Evolutionary conservation across 2,888 invertebrate genomes (phyloP).

Genomic region (Caenorhabditis becei): DNA sequence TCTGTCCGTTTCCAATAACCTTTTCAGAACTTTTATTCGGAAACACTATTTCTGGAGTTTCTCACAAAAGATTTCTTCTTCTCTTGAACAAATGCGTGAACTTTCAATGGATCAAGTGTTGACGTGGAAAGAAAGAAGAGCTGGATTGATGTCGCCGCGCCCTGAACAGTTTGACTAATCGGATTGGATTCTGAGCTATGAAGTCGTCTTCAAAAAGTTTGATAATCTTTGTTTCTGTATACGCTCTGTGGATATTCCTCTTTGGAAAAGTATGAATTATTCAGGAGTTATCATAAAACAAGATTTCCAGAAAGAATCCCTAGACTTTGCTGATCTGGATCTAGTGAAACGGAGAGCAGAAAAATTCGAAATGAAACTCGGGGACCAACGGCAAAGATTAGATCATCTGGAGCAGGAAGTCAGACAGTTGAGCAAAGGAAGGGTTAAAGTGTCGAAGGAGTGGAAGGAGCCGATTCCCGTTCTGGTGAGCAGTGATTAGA

Average conservation of each 20-base stretch:
- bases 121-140: no score
- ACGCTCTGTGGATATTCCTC: neutral
- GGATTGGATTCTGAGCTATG: neutral
- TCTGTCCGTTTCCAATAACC: no score
- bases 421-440: neutral
- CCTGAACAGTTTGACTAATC: no score
- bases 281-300: neutral
- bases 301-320: neutral
- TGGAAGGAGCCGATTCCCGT: constrained; percentile 78
- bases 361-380: neutral
- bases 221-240: neutral
- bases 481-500: constrained; percentile 66
- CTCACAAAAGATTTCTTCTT: no score
- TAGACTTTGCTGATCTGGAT: neutral
- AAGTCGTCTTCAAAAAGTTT: neutral
- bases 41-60: no score
- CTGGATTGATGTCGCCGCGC: no score
- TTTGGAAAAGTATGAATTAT: neutral
- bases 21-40: no score
- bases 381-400: neutral
- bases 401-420: neutral
- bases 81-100: no score
- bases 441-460: neutral
- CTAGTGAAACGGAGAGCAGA: neutral
- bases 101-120: no score